Evolutionary conservation across 2,888 invertebrate genomes (phyloP).

Genomic region (Sylvicola fuscatus): DNA sequence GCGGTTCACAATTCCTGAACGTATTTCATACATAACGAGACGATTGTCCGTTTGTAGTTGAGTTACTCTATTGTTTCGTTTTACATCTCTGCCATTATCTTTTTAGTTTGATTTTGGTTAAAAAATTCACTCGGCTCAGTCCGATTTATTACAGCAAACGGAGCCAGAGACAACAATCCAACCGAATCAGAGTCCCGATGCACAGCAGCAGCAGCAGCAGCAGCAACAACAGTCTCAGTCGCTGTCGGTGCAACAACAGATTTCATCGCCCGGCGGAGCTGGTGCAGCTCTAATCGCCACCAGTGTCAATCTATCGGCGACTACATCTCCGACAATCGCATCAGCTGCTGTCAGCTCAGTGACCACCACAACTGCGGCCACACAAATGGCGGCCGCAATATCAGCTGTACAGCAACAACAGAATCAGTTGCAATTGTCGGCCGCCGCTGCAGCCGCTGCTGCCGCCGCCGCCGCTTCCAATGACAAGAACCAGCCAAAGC

Average conservation of each 20-base stretch:
- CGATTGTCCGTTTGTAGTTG: too few relatives aligned
- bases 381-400: slow-evolving; percentile 4
- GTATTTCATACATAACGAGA: too few relatives aligned
- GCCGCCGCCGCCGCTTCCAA: slow-evolving; percentile 31
- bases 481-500: slow-evolving; percentile 59
- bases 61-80: neutral
- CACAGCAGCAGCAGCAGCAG: slow-evolving; percentile 13
- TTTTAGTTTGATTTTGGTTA: neutral
- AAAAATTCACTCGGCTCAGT: slow-evolving; percentile 18
- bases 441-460: slow-evolving; percentile 29
- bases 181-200: slow-evolving; percentile 7
- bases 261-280: neutral
- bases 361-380: neutral
- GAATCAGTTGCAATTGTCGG: slow-evolving; percentile 26
- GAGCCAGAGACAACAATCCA: slow-evolving; percentile 10
- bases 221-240: slow-evolving; percentile 15
- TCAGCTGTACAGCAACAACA: slow-evolving; percentile 12
- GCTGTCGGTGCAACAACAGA: slow-evolving; percentile 15
- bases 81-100: neutral
- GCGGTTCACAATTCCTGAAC: too few relatives aligned
- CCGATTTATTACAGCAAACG: slow-evolving; percentile 31
- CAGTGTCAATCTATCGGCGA: neutral
- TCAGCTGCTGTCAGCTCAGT: slow-evolving; percentile 3
- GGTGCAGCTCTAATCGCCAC: neutral
- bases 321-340: too few relatives aligned